A percentile compares a stretch with the other conserved stretches of the same genome.
Conservation (phyloP, 2,888 invertebrate species). For the Bedellia somnulentella region DNA sequence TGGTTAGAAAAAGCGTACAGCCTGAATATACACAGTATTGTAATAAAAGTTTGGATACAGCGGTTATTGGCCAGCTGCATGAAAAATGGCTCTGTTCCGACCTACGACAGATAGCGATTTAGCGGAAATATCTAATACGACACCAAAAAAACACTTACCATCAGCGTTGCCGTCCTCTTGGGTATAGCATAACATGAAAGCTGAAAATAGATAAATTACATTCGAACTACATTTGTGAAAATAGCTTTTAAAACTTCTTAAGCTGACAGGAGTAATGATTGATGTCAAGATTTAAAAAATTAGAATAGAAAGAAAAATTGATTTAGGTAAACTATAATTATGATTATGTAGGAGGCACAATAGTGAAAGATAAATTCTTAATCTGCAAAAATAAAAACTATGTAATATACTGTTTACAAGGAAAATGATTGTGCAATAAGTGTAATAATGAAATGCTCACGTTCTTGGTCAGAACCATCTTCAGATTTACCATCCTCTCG, state of each 20-base stretch:
- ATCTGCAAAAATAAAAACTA: too few species aligned
- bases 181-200: slow-evolving; percentile 93
- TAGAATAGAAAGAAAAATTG: too few species aligned
- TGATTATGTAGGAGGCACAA: too few species aligned
- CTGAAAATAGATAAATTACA: slow-evolving; percentile 65
- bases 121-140: slow-evolving; percentile 3
- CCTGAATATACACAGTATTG: slow-evolving; percentile 29
- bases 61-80: slow-evolving; percentile 23
- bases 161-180: slow-evolving; percentile 89
- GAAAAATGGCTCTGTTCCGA: neutral
- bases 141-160: slow-evolving; percentile 65
- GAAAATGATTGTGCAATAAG: too few species aligned
- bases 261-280: too few species aligned
- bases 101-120: slow-evolving; percentile 5
- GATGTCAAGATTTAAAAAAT: too few species aligned
- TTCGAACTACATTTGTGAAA: too few species aligned
- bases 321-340: too few species aligned
- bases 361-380: too few species aligned
- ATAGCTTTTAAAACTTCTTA: too few species aligned
- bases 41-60: slow-evolving; percentile 18
- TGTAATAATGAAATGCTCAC: too few species aligned
- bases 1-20: slow-evolving; percentile 44
- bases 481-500: slow-evolving; percentile 94
- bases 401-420: too few species aligned
- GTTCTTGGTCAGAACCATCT: slow-evolving; percentile 96